Percentiles rank a stretch among this genome's conserved stretches.
Conservation (phyloP, 2,113 vertebrate genomes). For the Ochotona curzoniae region DNA sequence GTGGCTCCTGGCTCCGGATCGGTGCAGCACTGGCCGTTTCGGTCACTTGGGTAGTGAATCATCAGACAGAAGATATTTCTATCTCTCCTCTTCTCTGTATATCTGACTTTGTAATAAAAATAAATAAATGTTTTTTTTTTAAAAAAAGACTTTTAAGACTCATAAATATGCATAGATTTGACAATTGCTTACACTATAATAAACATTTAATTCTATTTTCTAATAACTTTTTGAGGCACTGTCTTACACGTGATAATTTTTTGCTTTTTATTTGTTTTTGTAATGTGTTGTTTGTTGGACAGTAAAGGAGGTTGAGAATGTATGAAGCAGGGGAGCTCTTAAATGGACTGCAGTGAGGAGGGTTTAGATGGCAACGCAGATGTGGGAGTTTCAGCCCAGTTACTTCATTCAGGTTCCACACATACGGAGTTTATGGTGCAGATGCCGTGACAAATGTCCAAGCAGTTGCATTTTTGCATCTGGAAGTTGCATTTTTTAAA, state of each 20-base stretch:
- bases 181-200: too few species aligned
- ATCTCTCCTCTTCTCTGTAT: too few species aligned
- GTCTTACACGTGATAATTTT: not conserved
- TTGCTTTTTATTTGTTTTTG: conserved; percentile 37
- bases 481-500: conserved; percentile 14
- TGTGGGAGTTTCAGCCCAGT: not conserved
- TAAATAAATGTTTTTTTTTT: too few species aligned
- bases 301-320: conserved; percentile 22
- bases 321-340: not conserved
- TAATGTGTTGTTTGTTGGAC: not conserved
- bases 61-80: too few species aligned
- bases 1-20: too few species aligned
- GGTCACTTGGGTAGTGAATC: too few species aligned
- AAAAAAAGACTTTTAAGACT: too few species aligned
- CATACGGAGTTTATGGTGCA: conserved; percentile 49
- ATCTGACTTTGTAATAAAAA: too few species aligned
- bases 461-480: not conserved
- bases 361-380: not conserved
- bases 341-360: not conserved
- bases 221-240: too few species aligned
- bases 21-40: too few species aligned
- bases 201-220: too few species aligned
- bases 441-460: not conserved
- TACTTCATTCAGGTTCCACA: not conserved
- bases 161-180: not conserved